These are phyloP conservation scores for Perccottus glenii DNA, from an alignment of 2,113 vertebrate genomes.

Conservation along the genomic window DNA sequence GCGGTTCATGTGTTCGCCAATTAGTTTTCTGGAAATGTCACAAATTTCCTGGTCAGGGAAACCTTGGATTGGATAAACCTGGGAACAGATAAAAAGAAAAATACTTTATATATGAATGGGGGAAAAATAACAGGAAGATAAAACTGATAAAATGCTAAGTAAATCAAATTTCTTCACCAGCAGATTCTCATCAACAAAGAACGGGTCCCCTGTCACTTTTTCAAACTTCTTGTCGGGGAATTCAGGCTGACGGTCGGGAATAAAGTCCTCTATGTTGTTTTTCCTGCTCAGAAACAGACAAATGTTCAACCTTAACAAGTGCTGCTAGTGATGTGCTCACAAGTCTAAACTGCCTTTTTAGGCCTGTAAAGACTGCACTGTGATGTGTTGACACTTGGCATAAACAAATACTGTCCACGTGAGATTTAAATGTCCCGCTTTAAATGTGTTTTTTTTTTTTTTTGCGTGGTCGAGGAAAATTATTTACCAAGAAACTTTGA, in stretches of 20 bases:
- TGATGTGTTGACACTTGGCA: background rate
- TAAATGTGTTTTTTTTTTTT: too few species aligned
- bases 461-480: too few species aligned
- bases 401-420: background rate
- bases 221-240: slow-evolving; percentile 82
- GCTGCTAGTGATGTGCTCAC: too few species aligned
- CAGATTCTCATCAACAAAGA: slow-evolving; percentile 81
- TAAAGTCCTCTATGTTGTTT: slow-evolving; percentile 79
- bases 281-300: slow-evolving; percentile 71
- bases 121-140: background rate
- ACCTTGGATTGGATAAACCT: slow-evolving; percentile 83
- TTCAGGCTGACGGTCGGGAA: slow-evolving; percentile 79
- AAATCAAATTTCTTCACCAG: slow-evolving; percentile 65
- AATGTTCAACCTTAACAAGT: background rate
- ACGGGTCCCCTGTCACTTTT: slow-evolving; percentile 78
- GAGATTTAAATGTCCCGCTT: background rate
- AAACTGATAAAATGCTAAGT: background rate
- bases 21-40: slow-evolving; percentile 60
- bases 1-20: slow-evolving; percentile 63
- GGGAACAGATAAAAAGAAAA: fast-evolving
- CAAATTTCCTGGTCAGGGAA: slow-evolving; percentile 81
- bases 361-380: too few species aligned
- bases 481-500: too few species aligned
- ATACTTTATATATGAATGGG: background rate
- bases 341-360: too few species aligned